phyloP scores from a whole-genome alignment of 2,113 vertebrate genomes.

The Engraulis encrasicolus region DNA sequence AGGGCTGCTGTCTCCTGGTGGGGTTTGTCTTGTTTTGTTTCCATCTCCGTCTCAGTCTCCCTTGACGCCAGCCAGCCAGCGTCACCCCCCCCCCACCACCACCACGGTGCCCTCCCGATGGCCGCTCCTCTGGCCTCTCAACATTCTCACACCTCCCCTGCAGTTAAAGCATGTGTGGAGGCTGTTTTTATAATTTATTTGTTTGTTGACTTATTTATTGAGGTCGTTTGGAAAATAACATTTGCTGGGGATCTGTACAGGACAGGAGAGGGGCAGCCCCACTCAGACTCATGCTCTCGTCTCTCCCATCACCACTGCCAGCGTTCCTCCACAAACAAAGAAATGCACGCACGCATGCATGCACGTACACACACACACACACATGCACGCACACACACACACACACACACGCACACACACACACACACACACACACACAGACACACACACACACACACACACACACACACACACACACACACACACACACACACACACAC shows the following conservation, averaged over 20 bases:
- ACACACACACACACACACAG: not conserved
- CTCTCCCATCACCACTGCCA: not conserved
- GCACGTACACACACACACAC: not conserved
- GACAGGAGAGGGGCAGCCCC: no score
- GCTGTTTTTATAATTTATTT: constrained; percentile 1
- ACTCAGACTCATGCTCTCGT: not conserved
- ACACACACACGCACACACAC: no score
- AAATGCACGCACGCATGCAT: not conserved
- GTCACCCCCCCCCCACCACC: not conserved
- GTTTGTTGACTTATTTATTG: no score
- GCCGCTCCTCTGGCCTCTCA: not conserved
- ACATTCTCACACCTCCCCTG: constrained; percentile 29
- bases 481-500: not conserved
- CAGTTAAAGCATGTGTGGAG: constrained; percentile 26
- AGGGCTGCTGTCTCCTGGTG: not conserved
- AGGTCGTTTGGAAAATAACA: not conserved
- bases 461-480: not conserved
- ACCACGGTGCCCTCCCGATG: not conserved
- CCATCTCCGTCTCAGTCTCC: constrained; percentile 17
- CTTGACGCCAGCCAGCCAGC: not conserved
- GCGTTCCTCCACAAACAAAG: not conserved
- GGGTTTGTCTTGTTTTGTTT: constrained; percentile 30
- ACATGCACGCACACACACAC: no score
- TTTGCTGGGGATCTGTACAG: constrained; percentile 14
- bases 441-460: not conserved